Evolutionary conservation across 2,888 invertebrate species (phyloP).

Genomic region (Eilema depressum): DNA sequence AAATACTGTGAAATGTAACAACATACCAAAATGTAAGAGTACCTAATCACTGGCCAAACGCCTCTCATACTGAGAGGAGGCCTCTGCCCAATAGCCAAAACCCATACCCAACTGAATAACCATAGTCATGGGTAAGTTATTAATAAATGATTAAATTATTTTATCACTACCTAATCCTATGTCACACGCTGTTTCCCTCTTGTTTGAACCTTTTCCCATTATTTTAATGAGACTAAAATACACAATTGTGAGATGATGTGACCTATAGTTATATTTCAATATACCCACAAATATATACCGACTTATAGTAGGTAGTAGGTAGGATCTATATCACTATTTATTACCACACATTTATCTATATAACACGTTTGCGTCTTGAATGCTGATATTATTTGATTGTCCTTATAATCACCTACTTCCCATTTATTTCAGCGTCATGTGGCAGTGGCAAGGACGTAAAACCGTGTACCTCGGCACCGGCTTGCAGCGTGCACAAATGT

Average conservation of each 20-base stretch:
- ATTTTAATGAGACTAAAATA: not conserved
- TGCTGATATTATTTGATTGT: not conserved
- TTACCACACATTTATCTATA: too few relatives aligned
- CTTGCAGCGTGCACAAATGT: slow-evolving; percentile 74
- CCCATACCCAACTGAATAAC: not conserved
- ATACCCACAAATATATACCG: too few relatives aligned
- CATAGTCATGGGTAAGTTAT: not conserved
- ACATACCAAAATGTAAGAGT: not conserved
- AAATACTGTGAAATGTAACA: not conserved
- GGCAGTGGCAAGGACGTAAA: slow-evolving; percentile 47
- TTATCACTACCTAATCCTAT: not conserved
- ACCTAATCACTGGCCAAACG: not conserved
- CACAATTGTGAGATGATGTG: too few relatives aligned
- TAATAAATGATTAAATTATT: not conserved
- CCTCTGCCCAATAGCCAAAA: not conserved
- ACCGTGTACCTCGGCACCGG: slow-evolving; percentile 76
- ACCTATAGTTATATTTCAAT: too few relatives aligned
- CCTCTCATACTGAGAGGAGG: not conserved
- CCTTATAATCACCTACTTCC: not conserved
- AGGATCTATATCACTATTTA: too few relatives aligned
- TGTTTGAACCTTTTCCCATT: not conserved
- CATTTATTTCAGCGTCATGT: slow-evolving; percentile 7
- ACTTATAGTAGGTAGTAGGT: too few relatives aligned
- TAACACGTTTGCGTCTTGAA: not conserved
- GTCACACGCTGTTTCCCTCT: not conserved